phyloP scores from a whole-genome alignment of 2,888 invertebrate species.

The Panopea generosa region DNA sequence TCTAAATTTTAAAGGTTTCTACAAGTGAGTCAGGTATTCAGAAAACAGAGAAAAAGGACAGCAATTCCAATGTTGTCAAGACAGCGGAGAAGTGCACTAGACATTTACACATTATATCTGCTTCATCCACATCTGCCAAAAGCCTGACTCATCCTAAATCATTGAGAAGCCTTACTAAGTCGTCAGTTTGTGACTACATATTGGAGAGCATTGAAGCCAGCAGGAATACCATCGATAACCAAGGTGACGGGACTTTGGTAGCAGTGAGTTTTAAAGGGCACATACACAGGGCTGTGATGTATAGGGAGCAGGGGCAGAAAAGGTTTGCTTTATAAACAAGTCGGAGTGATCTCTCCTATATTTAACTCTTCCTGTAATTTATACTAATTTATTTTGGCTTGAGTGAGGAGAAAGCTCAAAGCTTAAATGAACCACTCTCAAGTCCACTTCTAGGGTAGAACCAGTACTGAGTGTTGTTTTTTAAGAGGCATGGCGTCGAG shows the following conservation, averaged over 20 bases:
- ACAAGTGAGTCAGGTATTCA: too few species aligned
- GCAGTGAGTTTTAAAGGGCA: slow-evolving; percentile 39
- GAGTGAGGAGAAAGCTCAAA: too few species aligned
- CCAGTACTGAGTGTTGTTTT: too few species aligned
- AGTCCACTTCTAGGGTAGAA: too few species aligned
- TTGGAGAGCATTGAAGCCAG: slow-evolving; percentile 67
- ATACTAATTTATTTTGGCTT: too few species aligned
- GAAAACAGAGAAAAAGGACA: slow-evolving; percentile 5
- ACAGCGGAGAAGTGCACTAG: slow-evolving; percentile 10
- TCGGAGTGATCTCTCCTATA: too few species aligned
- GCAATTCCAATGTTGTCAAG: slow-evolving; percentile 36
- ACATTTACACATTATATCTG: slow-evolving; percentile 36
- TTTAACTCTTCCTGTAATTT: too few species aligned
- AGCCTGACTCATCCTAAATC: slow-evolving; percentile 17
- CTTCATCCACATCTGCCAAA: slow-evolving; percentile 6
- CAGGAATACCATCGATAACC: slow-evolving; percentile 21
- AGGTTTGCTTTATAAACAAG: too few species aligned
- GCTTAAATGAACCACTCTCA: too few species aligned
- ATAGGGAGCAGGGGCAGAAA: not conserved
- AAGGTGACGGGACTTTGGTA: not conserved
- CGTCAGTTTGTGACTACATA: slow-evolving; percentile 59
- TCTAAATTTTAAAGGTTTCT: too few species aligned
- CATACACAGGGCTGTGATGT: slow-evolving; percentile 40
- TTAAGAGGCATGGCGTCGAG: too few species aligned
- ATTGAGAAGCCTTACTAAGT: slow-evolving; percentile 10